Evolutionary conservation across 2,888 invertebrate genomes (phyloP).

Genomic region (Coronaproctus castanopsis): DNA sequence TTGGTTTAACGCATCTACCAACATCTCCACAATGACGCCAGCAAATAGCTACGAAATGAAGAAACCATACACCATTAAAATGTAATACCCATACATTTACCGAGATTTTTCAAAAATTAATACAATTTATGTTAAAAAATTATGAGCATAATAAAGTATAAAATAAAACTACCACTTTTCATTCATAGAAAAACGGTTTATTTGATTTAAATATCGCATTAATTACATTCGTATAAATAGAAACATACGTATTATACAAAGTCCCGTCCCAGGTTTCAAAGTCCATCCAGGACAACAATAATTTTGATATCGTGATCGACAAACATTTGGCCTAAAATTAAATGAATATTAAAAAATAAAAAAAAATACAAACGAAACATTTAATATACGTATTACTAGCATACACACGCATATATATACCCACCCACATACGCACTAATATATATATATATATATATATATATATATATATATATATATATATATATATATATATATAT

Average conservation of each 20-base stretch:
- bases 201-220: no score
- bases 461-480: no score
- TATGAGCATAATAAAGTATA: not conserved
- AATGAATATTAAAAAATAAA: not conserved
- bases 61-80: not conserved
- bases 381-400: no score
- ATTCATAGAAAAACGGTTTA: no score
- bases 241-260: conserved; percentile 74
- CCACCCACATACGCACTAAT: no score
- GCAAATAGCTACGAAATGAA: conserved; percentile 41
- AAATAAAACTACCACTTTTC: no score
- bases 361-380: no score
- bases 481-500: no score
- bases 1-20: conserved; percentile 58
- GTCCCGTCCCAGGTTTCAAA: conserved; percentile 44
- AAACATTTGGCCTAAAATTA: conserved; percentile 49
- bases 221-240: no score
- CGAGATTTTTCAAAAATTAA: not conserved
- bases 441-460: no score
- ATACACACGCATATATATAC: no score
- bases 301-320: conserved; percentile 48
- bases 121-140: not conserved
- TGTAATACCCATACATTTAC: not conserved
- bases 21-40: conserved; percentile 48
- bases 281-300: conserved; percentile 76